Conservation (phyloP, 2,113 vertebrate genomes). For the Oenanthe melanoleuca region DNA sequence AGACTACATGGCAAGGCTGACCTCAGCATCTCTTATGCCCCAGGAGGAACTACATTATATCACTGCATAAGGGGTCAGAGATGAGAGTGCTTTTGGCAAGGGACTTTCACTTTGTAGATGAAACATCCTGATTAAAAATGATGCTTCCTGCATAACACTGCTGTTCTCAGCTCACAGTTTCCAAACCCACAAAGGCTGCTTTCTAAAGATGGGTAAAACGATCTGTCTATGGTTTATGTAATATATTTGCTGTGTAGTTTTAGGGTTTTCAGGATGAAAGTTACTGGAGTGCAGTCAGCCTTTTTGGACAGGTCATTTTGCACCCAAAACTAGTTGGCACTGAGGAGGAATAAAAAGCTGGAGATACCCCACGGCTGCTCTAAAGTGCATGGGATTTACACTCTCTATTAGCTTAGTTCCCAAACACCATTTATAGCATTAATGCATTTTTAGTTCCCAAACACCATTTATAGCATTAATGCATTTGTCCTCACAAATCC, state of each 20-base stretch:
- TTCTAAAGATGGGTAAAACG: slow-evolving; percentile 50
- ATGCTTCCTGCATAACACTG: slow-evolving; percentile 39
- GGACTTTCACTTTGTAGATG: slow-evolving; percentile 41
- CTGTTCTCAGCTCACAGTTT: slow-evolving; percentile 34
- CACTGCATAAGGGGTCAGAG: slow-evolving; percentile 36
- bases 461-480: background rate
- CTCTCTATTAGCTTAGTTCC: background rate
- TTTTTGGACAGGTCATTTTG: slow-evolving; percentile 33
- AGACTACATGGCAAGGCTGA: slow-evolving; percentile 47
- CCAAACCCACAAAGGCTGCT: slow-evolving; percentile 47
- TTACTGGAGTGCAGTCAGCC: background rate
- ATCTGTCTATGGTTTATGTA: slow-evolving; percentile 49
- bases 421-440: background rate
- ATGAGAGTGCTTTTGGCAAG: slow-evolving; percentile 50
- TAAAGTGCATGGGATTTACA: background rate
- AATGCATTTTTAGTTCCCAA: background rate
- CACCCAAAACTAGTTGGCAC: slow-evolving; percentile 18
- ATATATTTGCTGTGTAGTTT: slow-evolving; percentile 34
- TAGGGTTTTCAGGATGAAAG: slow-evolving; percentile 35
- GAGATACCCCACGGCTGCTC: background rate
- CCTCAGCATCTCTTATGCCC: slow-evolving; percentile 42
- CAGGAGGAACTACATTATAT: slow-evolving; percentile 40
- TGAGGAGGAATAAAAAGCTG: slow-evolving; percentile 13
- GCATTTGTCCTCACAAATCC: background rate
- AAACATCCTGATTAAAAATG: slow-evolving; percentile 60